Evolutionary conservation across 2,888 invertebrate species (phyloP), one percentile per base, ranked within the genome.

Genomic region (Leptarthrus brevirostris): DNA sequence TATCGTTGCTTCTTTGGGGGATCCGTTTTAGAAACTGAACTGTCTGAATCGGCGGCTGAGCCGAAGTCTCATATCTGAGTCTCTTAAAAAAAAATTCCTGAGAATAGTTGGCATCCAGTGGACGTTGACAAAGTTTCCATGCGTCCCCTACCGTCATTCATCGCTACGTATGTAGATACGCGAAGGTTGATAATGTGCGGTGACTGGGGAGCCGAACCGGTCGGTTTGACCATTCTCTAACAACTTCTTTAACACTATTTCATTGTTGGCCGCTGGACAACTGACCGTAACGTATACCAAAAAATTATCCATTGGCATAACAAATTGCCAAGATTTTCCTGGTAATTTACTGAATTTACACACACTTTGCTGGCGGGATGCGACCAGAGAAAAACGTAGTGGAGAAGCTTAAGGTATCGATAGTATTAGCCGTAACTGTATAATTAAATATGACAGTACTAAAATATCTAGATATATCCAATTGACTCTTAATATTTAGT

Each of bases 161-260:
- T 64, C 18, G 61, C 26, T n/a, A 53, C 34, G 36, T 49, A 44
- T 44, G 44, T 44, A 52, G 24, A 36, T 53, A 52, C 26, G 20
- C 40, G 36, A 30, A 49, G 53, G 56, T 22, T 70, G 49, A 61
- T 72, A 22, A 71, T 26, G 24, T 72, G 14, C 26, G 52, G 6
- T 26, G 24, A 69, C 10, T 36, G 52, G 6, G 20, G 69, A 24
- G 73, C 74, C 73, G 76, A 75, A 72, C 74, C 34, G 52, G 49
- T 36, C 69, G 30, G 69, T 34, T 20, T 26, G 74, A 73, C 71
- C 74, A 73, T 75, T 75, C n/a, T n/a, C 69, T 74, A 74, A 74
- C 76, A 76, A 76, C 75, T 75, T 77, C 76, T 76, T 76, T 76
- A 75, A 71, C 76, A 74, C 72, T 72, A 77, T 72, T 75, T 77